Base-by-base conservation (phyloP, 1,140 invertebrate species). In the Drosophila truncata region DNA sequence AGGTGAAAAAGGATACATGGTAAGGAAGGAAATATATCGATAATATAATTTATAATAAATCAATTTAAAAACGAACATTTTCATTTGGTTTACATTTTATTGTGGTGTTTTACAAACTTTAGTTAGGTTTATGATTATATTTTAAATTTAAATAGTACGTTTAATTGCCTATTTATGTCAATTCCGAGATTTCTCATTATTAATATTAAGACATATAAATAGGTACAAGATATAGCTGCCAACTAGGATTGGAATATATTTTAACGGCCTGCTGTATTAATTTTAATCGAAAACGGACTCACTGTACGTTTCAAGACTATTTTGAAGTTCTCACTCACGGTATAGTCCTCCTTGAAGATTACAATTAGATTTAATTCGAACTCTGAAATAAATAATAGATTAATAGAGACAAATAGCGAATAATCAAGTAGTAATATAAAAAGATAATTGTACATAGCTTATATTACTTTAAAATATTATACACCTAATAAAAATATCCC, bases 341-440 rank as follows among this genome's bases (percentile, higher is more conserved):
- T 94, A 92, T 98, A 97, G 87, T 99, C 97, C 93, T 99, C 97
- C 91, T 98, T 96, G 91, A 99, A 98, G 39, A 99, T 95, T 25
- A 99, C 95, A 1, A 99, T 97, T 59, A 99, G 95, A 93, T 99
- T 99, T 0, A 99, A 94, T 94, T 99, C 98, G 94, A 99, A 99
- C 93, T 99, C 98, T 99, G 94, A 67, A 96, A 91, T 10, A 20
- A 91, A 92, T 20, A 35, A 54, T 10, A 7, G 93, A 91, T 93
- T 11, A 20, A 33, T 31, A 9, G 5, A 47, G 8, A 16, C 11
- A 7, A 33, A 11, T 33, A 86, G 78, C 80, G 54, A 29, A 50
- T 18, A 52, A 37, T 46, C 3, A 20, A 7, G 18, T 42, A 20
- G n/a, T n/a, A 0, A 8, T 31, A 31, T 31, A 31, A 31, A 31